Evolutionary conservation across 2,888 invertebrate genomes (phyloP), one percentile per base, ranked within the genome.

Genomic region (Ornithoptera alexandrae): DNA sequence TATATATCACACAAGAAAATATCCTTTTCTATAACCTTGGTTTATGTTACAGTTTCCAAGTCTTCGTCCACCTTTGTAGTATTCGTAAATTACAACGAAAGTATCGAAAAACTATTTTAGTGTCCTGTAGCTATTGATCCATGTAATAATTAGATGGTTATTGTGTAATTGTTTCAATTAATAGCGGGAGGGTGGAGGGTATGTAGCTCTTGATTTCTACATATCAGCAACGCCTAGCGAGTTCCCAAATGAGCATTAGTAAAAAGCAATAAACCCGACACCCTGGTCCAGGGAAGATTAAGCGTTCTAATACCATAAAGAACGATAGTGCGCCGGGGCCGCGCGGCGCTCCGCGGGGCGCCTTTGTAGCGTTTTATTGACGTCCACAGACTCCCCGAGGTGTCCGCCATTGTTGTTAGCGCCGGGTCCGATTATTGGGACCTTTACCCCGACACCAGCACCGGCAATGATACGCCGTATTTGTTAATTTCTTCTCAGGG

Each of bases 341-440:
- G 72, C 73, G 69, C 74, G 73, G 74, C 72, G 72, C 83, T 70
- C 87, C 75, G 77, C 84, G 79, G 85, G 86, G 84, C 62, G 82
- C 74, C 84, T 79, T 85, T 89, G 88, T 89, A 84, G 84, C 77
- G 78, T 87, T 87, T 90, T 89, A 90, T 90, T 91, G 89, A 85
- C 78, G 80, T 82, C 84, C 82, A 79, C 82, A 77, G 83, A 74
- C 81, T 78, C 86, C 84, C 84, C 76, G 82, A 81, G 83, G 84
- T 78, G 82, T 67, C 73, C 70, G 74, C 68, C 72, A 79, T 79
- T 83, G 79, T 80, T 74, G 75, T 76, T 73, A 79, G 79, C 76
- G 79, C 74, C 75, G 73, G 69, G 39, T 15, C 73, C 76, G 78
- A 78, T 80, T 76, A 79, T 77, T 76, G 78, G 77, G 71, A 73